phyloP scores from a whole-genome alignment of 2,888 invertebrate species.

The Belgica antarctica region DNA sequence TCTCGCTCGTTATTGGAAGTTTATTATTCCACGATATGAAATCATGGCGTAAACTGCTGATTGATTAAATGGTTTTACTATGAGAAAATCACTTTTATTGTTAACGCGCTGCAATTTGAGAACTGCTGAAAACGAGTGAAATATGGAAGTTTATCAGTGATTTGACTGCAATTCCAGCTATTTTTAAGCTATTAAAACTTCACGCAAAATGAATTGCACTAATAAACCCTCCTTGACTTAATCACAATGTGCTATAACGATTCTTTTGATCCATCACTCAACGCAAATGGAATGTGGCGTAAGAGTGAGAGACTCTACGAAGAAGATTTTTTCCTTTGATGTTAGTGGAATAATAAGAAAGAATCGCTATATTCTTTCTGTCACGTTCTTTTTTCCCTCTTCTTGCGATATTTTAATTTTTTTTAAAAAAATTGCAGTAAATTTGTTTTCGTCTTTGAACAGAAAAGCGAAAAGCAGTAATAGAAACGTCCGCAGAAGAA shows the following conservation, averaged over 20 bases:
- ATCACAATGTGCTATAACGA: not conserved
- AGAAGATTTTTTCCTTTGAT: conserved; percentile 10
- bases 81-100: too few species aligned
- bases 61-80: too few species aligned
- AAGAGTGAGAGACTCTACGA: not conserved
- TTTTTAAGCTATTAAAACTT: conserved; percentile 6
- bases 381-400: not conserved
- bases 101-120: too few species aligned
- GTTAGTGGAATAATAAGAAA: not conserved
- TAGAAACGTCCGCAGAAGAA: too few species aligned
- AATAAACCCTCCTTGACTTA: not conserved
- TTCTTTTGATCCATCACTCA: conserved; percentile 1
- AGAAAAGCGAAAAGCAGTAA: too few species aligned
- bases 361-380: not conserved
- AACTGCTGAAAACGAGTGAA: too few species aligned
- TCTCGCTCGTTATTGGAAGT: not conserved
- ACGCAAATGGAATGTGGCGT: not conserved
- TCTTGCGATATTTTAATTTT: not conserved
- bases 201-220: conserved; percentile 1
- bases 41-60: too few species aligned
- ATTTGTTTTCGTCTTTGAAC: not conserved
- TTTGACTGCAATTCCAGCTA: not conserved
- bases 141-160: too few species aligned
- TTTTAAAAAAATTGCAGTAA: not conserved
- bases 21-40: too few species aligned